Evolutionary conservation across 1,140 invertebrate species (phyloP).

Genomic region (Apis dorsata): DNA sequence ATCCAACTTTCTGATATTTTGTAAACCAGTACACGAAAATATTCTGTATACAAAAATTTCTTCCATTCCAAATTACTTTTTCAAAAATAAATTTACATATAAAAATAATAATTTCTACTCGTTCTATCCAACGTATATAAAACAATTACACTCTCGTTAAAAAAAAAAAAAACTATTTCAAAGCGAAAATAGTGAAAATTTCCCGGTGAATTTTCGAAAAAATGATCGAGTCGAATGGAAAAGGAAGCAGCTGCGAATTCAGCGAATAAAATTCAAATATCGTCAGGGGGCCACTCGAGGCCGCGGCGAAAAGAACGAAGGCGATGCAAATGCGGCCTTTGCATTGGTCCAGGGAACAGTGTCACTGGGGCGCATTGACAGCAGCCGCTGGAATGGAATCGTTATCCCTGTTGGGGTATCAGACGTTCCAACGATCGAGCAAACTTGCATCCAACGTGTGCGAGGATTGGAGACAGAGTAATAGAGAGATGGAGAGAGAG

Average conservation of each 20-base stretch:
- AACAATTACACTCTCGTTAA: too few relatives aligned
- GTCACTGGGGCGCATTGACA: conserved; percentile 37
- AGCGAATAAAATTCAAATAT: conserved; percentile 26
- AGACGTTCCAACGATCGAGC: conserved; percentile 29
- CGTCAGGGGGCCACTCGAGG: background rate
- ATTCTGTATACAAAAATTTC: too few relatives aligned
- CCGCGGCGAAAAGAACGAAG: background rate
- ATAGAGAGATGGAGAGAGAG: conserved; percentile 6
- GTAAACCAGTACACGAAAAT: too few relatives aligned
- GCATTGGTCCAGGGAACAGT: conserved; percentile 13
- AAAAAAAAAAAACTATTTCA: too few relatives aligned
- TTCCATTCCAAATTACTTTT: too few relatives aligned
- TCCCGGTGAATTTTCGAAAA: background rate
- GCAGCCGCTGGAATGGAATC: conserved; percentile 13
- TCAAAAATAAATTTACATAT: too few relatives aligned
- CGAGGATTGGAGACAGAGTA: background rate
- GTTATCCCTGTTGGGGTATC: background rate
- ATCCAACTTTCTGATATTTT: background rate
- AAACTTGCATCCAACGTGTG: conserved; percentile 26
- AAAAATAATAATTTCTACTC: too few relatives aligned
- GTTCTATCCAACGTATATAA: too few relatives aligned
- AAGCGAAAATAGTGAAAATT: too few relatives aligned
- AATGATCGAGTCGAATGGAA: background rate
- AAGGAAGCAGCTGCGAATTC: conserved; percentile 13
- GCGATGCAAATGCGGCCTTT: background rate